Percentiles rank a stretch among this genome's conserved stretches.
These are phyloP conservation scores for Tenthredo mesomela DNA, from an alignment of 2,888 invertebrate species.

Conservation along the genomic window DNA sequence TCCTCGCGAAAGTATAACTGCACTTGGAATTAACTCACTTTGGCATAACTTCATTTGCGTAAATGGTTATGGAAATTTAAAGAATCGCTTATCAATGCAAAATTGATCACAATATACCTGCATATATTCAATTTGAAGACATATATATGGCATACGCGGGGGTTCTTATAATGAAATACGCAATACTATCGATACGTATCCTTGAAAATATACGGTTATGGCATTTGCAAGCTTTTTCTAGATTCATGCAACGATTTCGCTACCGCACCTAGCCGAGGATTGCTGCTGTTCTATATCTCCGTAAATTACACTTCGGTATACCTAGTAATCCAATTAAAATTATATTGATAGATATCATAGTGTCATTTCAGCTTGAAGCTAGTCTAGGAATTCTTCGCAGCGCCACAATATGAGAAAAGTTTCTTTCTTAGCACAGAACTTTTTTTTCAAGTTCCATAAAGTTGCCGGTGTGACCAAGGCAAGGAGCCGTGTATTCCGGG, in stretches of 20 bases:
- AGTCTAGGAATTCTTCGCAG: slow-evolving; percentile 8
- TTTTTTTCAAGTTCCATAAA: slow-evolving; percentile 1
- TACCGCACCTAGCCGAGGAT: slow-evolving; percentile 8
- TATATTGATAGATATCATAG: background rate
- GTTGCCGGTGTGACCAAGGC: background rate
- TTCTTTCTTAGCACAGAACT: background rate
- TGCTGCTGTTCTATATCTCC: background rate
- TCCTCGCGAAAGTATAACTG: background rate
- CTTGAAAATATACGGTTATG: slow-evolving; percentile 8
- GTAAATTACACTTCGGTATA: slow-evolving; percentile 10
- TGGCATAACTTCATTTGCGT: background rate
- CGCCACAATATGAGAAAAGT: slow-evolving; percentile 19
- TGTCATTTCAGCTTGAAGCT: background rate
- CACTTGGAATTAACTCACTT: background rate
- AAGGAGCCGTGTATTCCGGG: background rate
- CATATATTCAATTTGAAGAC: background rate
- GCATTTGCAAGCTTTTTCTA: background rate
- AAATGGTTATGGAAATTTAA: background rate
- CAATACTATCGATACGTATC: background rate
- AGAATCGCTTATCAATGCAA: background rate
- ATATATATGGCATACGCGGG: background rate
- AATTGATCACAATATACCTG: background rate
- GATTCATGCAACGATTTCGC: slow-evolving; percentile 14
- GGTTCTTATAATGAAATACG: background rate
- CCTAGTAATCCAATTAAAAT: slow-evolving; percentile 14